Base-by-base conservation (phyloP, 1,140 invertebrate species). In the Ridgeia piscesae region DNA sequence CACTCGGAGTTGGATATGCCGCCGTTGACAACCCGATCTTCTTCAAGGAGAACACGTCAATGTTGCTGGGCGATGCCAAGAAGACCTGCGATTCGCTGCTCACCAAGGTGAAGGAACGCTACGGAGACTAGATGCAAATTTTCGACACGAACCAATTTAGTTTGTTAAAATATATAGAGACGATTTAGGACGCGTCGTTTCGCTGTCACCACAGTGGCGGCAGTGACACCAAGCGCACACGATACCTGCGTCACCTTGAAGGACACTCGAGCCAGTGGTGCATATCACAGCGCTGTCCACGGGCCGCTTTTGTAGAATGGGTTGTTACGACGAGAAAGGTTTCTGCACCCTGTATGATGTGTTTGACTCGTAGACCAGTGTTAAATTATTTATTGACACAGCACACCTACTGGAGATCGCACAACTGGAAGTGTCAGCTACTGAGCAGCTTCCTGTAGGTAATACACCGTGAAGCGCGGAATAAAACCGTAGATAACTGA, bases 1-100 rank as follows among this genome's bases (percentile, higher is more conserved):
- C 98, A 0, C 96, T 99, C 93, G 98, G 98, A 92, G 98, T 98
- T 2, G 98, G 98, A 6, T 97, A 97, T 94, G 97, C 97, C 42
- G 98, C 98, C 6, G 98, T 99, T 0, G 98, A 99, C 95, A 99
- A 99, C 96, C 98, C 98, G 17, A 97, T 99, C 92, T 99, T 99
- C 96, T 99, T 98, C 96, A 98, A 98, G 95, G 97, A 97, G 34
- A 98, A 98, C 96, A 98, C 98, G 0, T 96, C 97, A 92, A 99
- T 99, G 98, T 96, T 99, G 94, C 96, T 99, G 4, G 98, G 98
- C 35, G 98, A 99, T 95, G 98, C 98, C 89, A 99, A 99, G 97
- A 98, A 98, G 95, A 98, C 98, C 0, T 98, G 98, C 95, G 98
- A 99, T 95, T 97, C 91, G 0, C 92, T 94, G 33, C 89, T 94